These are phyloP conservation scores for Anas georgica DNA, from an alignment of 2,797 vertebrate species.

Conservation along the genomic window DNA sequence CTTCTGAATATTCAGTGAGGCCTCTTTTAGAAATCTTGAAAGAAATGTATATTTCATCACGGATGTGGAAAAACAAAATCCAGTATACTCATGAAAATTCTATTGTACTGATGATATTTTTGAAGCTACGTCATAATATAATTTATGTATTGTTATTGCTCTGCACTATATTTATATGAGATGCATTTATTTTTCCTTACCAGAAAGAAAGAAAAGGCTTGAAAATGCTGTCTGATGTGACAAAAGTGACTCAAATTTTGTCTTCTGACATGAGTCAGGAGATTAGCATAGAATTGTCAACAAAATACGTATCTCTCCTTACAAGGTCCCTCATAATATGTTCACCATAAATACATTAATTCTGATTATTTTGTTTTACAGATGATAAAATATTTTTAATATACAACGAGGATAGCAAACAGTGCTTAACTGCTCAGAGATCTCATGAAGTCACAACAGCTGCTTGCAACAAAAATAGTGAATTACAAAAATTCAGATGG, in stretches of 20 bases:
- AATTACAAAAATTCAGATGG: constrained; percentile 89
- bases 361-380: constrained; percentile 56
- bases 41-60: background rate
- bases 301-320: background rate
- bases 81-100: background rate
- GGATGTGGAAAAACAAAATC: background rate
- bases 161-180: background rate
- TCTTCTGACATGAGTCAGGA: background rate
- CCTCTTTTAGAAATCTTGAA: background rate
- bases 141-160: background rate
- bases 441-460: constrained; percentile 70
- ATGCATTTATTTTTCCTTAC: background rate
- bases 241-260: background rate
- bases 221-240: background rate
- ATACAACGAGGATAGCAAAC: constrained; percentile 85
- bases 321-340: background rate
- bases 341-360: background rate
- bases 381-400: constrained; percentile 87
- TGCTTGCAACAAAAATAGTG: constrained; percentile 75
- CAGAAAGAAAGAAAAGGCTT: background rate
- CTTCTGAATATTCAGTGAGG: background rate
- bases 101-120: background rate
- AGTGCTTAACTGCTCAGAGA: constrained; percentile 80
- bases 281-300: background rate
- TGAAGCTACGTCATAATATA: background rate